These are phyloP conservation scores for Clarias batrachus DNA, from an alignment of 2,113 vertebrate genomes.

Conservation along the genomic window DNA sequence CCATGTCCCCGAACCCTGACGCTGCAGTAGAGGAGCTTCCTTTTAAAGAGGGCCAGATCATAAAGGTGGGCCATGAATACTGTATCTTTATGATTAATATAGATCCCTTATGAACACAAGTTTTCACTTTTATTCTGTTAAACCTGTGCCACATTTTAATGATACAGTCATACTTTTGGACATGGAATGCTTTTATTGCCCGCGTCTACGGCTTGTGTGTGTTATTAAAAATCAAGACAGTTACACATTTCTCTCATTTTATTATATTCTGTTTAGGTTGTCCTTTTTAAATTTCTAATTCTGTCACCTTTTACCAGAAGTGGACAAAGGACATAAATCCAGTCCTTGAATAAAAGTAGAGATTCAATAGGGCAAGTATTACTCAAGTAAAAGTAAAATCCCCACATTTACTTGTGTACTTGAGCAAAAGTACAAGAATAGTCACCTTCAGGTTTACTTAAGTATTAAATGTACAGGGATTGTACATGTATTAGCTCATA, in stretches of 20 bases:
- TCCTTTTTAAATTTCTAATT: not conserved
- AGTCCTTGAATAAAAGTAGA: no score
- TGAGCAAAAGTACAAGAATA: no score
- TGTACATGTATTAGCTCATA: no score
- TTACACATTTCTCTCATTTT: not conserved
- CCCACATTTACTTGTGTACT: no score
- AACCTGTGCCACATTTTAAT: not conserved
- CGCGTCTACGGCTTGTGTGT: not conserved
- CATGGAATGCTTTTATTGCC: not conserved
- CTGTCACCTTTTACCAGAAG: not conserved
- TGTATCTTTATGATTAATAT: not conserved
- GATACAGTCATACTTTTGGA: no score
- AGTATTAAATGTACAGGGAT: no score
- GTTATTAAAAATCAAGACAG: not conserved
- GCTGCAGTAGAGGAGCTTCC: slow-evolving; percentile 93
- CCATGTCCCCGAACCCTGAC: slow-evolving; percentile 97
- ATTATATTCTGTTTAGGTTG: not conserved
- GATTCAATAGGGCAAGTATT: no score
- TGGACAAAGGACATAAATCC: no score
- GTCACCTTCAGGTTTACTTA: no score
- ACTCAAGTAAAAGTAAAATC: no score
- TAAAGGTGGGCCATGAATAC: slow-evolving; percentile 79
- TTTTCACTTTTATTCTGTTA: not conserved
- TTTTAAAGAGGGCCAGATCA: slow-evolving; percentile 95
- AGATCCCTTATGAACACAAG: not conserved